Base-by-base conservation (phyloP, 2,797 vertebrate genomes). In the Sebastes taczanowskii region DNA sequence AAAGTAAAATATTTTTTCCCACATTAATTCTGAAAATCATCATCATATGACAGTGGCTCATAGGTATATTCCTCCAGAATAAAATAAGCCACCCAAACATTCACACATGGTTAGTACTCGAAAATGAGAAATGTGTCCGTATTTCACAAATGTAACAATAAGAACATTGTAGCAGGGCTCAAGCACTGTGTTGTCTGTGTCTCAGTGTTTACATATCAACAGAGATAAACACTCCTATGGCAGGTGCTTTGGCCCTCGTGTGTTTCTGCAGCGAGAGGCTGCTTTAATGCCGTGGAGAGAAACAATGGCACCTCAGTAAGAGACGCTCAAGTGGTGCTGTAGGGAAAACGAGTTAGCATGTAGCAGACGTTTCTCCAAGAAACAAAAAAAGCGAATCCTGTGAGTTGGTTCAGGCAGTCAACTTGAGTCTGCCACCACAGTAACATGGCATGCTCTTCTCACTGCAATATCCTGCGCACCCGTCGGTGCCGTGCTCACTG, bases 11-110 rank as follows among this genome's bases (percentile, higher is more conserved):
- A 27, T n/a, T 38, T 71, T 20, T 20, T 80, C 20, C 22, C 5
- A 4, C 6, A 65, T 75, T 75, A 52, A 69, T 59, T 71, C 34
- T 30, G 35, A 73, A 84, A 71, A 59, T 71, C 25, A 59, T 66
- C 29, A 62, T 32, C 42, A 27, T 42, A n/a, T 63, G 20, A 73
- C 23, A 59, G 29, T 2, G n/a, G 27, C 27, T 62, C 3, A 34
- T 8, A 5, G 18, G 60, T 7, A 29, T 62, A 58, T 18, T 71
- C 14, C 35, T 20, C 11, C 23, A 10, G 14, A 60, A 59, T 56
- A 38, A 78, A 56, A 23, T 18, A 68, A 55, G 14, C n/a, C 30
- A 38, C 38, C 30, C 3, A 52, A 27, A 62, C 34, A 38, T 34
- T 67, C 30, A 27, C 38, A 22, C 13, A 67, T 25, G 10, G 69